phyloP scores from a whole-genome alignment of 2,113 vertebrate genomes.

The Lagenorhynchus albirostris region DNA sequence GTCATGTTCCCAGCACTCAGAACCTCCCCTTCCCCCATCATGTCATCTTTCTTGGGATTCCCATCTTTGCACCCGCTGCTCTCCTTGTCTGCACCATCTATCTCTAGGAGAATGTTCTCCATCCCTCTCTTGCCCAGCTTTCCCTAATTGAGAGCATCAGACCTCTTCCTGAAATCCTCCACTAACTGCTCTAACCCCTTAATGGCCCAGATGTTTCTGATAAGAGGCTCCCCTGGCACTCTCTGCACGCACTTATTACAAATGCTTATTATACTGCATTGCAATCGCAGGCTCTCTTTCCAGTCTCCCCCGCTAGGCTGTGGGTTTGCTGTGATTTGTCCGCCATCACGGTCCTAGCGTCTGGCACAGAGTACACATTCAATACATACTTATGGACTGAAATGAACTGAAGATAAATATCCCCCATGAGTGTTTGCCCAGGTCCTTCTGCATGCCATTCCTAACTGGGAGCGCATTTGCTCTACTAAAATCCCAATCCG shows the following conservation, averaged over 20 bases:
- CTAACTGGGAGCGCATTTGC: not conserved
- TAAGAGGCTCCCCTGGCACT: not conserved
- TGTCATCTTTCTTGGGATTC: not conserved
- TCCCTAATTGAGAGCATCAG: not conserved
- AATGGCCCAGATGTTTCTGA: not conserved
- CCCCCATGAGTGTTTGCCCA: not conserved
- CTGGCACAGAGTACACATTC: not conserved
- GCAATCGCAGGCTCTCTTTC: not conserved
- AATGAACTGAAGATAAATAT: not conserved
- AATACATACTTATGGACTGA: not conserved
- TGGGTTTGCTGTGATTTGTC: not conserved
- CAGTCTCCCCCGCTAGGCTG: not conserved
- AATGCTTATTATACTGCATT: not conserved
- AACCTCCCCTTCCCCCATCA: not conserved
- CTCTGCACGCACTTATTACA: not conserved
- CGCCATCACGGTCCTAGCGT: not conserved
- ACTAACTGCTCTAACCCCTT: not conserved
- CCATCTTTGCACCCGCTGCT: not conserved
- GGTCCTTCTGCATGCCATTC: not conserved
- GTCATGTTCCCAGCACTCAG: not conserved
- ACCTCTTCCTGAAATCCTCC: not conserved
- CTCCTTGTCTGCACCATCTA: not conserved
- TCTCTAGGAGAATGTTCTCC: not conserved
- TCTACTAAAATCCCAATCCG: not conserved
- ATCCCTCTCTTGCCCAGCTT: not conserved